These are phyloP conservation scores for Xanthostigma xanthostigma DNA, from an alignment of 2,888 invertebrate genomes.

Conservation along the genomic window DNA sequence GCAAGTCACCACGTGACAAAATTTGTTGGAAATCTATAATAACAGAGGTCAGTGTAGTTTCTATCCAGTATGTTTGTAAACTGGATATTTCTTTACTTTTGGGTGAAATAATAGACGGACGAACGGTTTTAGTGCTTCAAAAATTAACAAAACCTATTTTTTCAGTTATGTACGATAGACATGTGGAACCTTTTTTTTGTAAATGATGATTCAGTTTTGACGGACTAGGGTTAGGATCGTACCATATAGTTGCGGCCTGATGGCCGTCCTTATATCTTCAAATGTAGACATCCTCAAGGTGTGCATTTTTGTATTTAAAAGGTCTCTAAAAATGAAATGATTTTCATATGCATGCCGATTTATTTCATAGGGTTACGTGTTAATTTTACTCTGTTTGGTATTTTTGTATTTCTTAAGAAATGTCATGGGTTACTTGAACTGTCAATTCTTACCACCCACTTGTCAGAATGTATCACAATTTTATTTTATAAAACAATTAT, in stretches of 20 bases:
- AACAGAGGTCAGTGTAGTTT: conserved; percentile 29
- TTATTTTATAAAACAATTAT: neutral
- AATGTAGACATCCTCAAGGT: conserved; percentile 15
- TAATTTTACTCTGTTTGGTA: neutral
- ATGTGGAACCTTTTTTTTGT: neutral
- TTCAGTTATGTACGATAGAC: neutral
- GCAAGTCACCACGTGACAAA: conserved; percentile 1
- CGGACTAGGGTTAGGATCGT: conserved; percentile 29
- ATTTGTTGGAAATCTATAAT: conserved; percentile 20
- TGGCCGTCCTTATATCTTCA: conserved; percentile 20
- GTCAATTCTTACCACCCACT: conserved; percentile 17
- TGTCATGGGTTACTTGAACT: neutral
- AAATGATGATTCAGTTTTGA: conserved; percentile 15
- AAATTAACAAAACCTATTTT: neutral
- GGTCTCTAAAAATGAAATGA: neutral
- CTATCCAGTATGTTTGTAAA: conserved; percentile 35
- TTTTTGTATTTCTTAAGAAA: neutral
- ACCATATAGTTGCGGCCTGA: conserved; percentile 27
- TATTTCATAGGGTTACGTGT: neutral
- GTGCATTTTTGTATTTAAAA: conserved; percentile 2
- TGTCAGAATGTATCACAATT: conserved; percentile 19
- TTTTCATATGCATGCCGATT: neutral
- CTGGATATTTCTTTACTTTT: conserved; percentile 32
- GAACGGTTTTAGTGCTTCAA: too few relatives aligned
- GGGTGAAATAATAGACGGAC: conserved; percentile 17